Percentiles rank a stretch among this genome's conserved stretches.
phyloP scores from a whole-genome alignment of 2,888 invertebrate species.

The Pristionchus arcanus region DNA sequence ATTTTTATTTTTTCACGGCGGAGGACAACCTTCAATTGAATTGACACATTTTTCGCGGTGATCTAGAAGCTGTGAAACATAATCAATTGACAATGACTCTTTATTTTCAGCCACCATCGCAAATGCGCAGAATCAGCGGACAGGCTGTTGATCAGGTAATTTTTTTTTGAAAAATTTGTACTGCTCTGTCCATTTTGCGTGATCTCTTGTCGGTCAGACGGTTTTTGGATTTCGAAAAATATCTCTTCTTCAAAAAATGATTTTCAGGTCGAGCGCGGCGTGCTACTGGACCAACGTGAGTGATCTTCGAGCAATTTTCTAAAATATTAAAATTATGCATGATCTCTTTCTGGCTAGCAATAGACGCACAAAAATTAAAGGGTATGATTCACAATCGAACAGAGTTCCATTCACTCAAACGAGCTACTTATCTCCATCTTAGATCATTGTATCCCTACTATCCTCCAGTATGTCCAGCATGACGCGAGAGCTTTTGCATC shows the following conservation, averaged over 20 bases:
- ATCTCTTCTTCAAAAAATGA: neutral
- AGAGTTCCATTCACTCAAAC: no score
- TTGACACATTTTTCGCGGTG: neutral
- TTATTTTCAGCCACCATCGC: neutral
- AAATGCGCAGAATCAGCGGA: neutral
- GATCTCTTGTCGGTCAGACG: neutral
- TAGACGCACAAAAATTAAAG: no score
- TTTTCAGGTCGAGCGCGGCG: neutral
- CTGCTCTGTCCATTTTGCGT: neutral
- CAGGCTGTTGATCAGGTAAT: neutral
- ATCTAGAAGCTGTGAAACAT: neutral
- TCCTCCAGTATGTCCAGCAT: neutral
- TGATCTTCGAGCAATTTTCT: neutral
- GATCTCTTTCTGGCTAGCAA: no score
- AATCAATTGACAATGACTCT: neutral
- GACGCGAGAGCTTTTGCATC: neutral
- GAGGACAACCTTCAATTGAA: neutral
- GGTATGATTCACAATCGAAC: no score
- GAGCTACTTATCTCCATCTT: neutral
- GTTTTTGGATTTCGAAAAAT: neutral
- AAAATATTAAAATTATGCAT: no score
- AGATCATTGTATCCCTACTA: neutral
- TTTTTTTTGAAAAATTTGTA: no score
- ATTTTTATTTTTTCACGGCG: neutral
- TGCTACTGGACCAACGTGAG: neutral